Conservation (phyloP, 2,888 invertebrate genomes). For the Seira sanloemensis region DNA sequence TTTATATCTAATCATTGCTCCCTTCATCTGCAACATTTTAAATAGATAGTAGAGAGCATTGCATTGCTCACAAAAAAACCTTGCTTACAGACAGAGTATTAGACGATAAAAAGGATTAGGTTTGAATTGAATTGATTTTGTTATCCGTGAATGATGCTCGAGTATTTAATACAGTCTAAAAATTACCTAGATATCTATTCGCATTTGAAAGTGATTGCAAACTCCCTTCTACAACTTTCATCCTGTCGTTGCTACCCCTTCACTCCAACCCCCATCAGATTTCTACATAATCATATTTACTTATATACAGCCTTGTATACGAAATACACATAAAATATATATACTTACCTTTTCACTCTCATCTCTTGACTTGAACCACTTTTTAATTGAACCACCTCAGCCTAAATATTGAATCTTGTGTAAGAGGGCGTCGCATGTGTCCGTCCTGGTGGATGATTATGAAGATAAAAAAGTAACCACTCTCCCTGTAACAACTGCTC, state of each 20-base stretch:
- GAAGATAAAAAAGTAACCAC: not conserved
- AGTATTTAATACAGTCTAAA: not conserved
- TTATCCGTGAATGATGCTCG: not conserved
- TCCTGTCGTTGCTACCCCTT: no score
- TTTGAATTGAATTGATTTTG: not conserved
- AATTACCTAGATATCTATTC: no score
- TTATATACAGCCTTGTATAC: not conserved
- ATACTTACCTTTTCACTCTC: not conserved
- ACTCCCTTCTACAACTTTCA: no score
- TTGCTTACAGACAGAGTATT: not conserved
- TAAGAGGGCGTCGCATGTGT: not conserved
- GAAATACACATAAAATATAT: not conserved
- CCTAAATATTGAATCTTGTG: slow-evolving; percentile 1
- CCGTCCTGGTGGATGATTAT: slow-evolving; percentile 1
- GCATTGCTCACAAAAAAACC: not conserved
- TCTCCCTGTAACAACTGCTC: not conserved
- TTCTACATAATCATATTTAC: no score
- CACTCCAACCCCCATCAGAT: no score
- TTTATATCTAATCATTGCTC: no score
- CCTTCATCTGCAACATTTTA: not conserved
- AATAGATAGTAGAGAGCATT: not conserved
- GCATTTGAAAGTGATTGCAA: no score
- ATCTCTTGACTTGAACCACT: not conserved
- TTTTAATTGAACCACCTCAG: not conserved
- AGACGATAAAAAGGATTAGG: not conserved